phyloP scores from a whole-genome alignment of 2,888 invertebrate species.

The Drosophila buzzatii region DNA sequence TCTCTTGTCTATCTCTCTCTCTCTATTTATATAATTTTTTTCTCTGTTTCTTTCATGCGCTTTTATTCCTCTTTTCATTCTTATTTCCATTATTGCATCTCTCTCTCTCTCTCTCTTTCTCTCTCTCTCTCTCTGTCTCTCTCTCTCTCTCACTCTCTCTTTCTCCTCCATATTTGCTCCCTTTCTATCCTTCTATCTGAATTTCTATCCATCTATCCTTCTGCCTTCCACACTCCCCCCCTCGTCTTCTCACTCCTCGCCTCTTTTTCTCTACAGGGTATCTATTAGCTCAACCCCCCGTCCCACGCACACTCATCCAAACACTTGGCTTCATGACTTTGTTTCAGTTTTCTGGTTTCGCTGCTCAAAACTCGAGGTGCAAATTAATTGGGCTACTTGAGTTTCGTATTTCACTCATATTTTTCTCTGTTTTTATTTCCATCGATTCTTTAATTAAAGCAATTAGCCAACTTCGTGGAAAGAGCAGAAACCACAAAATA shows the following conservation, averaged over 20 bases:
- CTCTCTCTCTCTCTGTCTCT: not conserved
- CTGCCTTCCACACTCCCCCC: not conserved
- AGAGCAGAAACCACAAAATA: slow-evolving; percentile 1
- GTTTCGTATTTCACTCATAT: slow-evolving; percentile 49
- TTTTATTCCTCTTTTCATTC: no score
- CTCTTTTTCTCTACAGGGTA: slow-evolving; percentile 3
- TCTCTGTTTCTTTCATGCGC: no score
- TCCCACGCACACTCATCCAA: not conserved
- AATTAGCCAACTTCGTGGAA: slow-evolving; percentile 72
- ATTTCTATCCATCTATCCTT: not conserved
- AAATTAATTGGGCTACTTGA: slow-evolving; percentile 71
- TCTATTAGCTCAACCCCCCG: not conserved
- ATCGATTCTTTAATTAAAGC: slow-evolving; percentile 71
- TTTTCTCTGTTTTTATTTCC: slow-evolving; percentile 33
- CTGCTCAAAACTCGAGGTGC: slow-evolving; percentile 44
- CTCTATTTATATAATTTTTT: no score
- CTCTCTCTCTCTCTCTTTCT: not conserved
- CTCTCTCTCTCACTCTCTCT: not conserved
- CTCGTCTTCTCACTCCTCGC: not conserved
- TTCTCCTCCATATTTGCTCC: not conserved
- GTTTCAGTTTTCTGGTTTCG: slow-evolving; percentile 6
- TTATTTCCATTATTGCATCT: no score
- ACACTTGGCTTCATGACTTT: not conserved
- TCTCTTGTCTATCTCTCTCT: not conserved
- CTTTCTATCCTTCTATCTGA: not conserved